Conservation (phyloP, 2,797 vertebrate genomes). For the Erithacus rubecula region DNA sequence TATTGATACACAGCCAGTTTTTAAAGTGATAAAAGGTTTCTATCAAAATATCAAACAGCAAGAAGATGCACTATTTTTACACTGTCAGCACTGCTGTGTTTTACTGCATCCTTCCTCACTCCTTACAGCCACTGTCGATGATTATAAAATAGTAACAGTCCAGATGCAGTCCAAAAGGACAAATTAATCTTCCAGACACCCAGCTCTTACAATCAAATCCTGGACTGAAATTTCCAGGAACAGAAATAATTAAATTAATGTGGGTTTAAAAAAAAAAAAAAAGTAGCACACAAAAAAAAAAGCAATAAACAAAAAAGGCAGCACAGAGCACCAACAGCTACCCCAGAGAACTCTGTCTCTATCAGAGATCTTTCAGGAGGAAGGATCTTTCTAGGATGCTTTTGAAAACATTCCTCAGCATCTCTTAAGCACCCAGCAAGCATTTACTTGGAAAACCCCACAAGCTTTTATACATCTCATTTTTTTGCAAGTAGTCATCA, state of each 20-base stretch:
- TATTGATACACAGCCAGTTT: conserved; percentile 44
- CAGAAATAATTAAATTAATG: conserved; percentile 30
- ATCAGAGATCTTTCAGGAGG: background rate
- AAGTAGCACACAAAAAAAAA: too few species aligned
- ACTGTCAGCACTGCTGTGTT: conserved; percentile 43
- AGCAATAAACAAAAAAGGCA: background rate
- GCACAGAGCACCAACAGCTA: background rate
- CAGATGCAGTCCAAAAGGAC: conserved; percentile 3
- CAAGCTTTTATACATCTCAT: background rate
- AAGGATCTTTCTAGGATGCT: background rate
- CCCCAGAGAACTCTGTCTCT: background rate
- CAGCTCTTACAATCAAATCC: conserved; percentile 43
- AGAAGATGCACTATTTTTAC: conserved; percentile 48
- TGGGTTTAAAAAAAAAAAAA: background rate
- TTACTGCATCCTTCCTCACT: conserved; percentile 43
- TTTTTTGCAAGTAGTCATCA: background rate
- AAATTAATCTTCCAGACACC: conserved; percentile 47
- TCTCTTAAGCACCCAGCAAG: background rate
- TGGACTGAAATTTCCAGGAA: conserved; percentile 54
- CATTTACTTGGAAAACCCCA: background rate
- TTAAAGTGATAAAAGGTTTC: conserved; percentile 62
- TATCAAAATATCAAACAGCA: conserved; percentile 50
- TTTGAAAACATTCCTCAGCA: background rate
- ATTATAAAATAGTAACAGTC: conserved; percentile 20
- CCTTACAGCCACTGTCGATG: background rate